Evolutionary conservation across 2,113 vertebrate species (phyloP).

Genomic region (Pangasianodon gigas): DNA sequence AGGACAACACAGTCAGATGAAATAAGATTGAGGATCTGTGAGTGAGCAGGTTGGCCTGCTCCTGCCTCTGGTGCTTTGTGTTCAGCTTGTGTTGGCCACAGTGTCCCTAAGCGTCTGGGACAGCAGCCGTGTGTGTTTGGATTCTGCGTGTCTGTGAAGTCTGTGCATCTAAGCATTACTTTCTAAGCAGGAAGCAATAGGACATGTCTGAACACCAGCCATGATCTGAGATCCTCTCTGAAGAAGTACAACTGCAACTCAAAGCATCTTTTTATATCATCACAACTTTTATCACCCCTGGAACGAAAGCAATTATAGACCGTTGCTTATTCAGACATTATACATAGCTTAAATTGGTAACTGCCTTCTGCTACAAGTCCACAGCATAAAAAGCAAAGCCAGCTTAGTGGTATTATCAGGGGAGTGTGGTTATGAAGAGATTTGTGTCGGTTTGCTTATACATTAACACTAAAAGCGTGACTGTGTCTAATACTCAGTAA

Average conservation of each 20-base stretch:
- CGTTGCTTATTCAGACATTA: slow-evolving; percentile 3
- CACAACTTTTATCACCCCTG: slow-evolving; percentile 28
- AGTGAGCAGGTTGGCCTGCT: slow-evolving; percentile 40
- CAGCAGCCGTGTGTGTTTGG: not conserved
- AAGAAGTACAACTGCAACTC: not conserved
- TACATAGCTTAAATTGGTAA: slow-evolving; percentile 24
- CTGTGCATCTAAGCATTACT: not conserved
- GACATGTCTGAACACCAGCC: not conserved
- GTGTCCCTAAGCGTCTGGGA: not conserved
- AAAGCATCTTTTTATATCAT: slow-evolving; percentile 23
- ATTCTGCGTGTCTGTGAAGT: not conserved
- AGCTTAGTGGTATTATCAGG: slow-evolving; percentile 33
- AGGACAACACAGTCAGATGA: slow-evolving; percentile 50
- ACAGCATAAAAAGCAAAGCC: slow-evolving; percentile 11
- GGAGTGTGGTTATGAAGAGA: slow-evolving; percentile 38
- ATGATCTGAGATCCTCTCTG: slow-evolving; percentile 1
- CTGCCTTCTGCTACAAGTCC: slow-evolving; percentile 14
- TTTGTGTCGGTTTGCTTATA: slow-evolving; percentile 48
- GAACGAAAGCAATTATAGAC: slow-evolving; percentile 15
- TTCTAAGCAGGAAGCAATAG: slow-evolving; percentile 9
- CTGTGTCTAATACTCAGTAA: slow-evolving; percentile 49
- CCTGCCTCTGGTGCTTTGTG: not conserved
- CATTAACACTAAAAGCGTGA: slow-evolving; percentile 43
- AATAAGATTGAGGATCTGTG: slow-evolving; percentile 52
- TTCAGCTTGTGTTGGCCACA: slow-evolving; percentile 16